phyloP scores from a whole-genome alignment of 2,113 vertebrate genomes.

The Perca schrenkii region DNA sequence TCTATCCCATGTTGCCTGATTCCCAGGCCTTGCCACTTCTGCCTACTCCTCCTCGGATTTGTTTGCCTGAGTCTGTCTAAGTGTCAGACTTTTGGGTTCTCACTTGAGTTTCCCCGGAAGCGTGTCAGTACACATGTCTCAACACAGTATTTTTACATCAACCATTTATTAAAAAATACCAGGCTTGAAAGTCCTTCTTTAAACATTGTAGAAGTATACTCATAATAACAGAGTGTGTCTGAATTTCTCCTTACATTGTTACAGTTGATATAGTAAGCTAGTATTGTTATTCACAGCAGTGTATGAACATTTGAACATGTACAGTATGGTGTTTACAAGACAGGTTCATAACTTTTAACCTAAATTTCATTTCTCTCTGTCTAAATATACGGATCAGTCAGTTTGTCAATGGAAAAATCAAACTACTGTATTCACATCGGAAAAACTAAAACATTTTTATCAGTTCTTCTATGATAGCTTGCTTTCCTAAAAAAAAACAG shows the following conservation, averaged over 20 bases:
- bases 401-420: neutral
- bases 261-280: conserved; percentile 41
- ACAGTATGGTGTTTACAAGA: conserved; percentile 47
- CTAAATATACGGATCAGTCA: conserved; percentile 22
- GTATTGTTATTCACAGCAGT: conserved; percentile 29
- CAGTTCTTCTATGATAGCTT: neutral
- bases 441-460: neutral
- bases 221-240: conserved; percentile 44
- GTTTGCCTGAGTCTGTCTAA: no score
- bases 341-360: conserved; percentile 18
- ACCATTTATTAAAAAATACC: conserved; percentile 75
- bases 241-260: conserved; percentile 36
- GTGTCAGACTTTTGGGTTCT: no score
- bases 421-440: conserved; percentile 6
- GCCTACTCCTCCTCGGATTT: no score
- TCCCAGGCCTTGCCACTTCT: no score
- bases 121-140: conserved; percentile 40
- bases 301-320: conserved; percentile 58
- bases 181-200: conserved; percentile 62
- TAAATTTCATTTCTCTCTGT: conserved; percentile 11
- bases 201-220: conserved; percentile 46
- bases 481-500: conserved; percentile 5
- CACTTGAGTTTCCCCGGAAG: no score
- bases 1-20: no score
- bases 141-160: conserved; percentile 64